Percentiles rank a stretch among this genome's conserved stretches.
These are phyloP conservation scores for Jacana jacana DNA, from an alignment of 2,113 vertebrate species.

Conservation along the genomic window DNA sequence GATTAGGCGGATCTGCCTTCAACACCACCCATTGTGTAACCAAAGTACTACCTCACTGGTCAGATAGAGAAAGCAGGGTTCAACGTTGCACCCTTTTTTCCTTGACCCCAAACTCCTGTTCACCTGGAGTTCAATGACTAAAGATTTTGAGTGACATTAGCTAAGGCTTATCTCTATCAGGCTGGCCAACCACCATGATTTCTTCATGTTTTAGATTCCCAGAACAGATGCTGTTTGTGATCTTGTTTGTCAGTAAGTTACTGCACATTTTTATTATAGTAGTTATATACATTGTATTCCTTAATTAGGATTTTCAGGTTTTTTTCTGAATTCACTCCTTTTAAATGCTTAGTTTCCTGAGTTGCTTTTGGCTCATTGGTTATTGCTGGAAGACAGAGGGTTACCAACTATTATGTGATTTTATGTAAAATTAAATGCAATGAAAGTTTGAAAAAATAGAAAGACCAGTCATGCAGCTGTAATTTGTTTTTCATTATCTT, in stretches of 20 bases:
- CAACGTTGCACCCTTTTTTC: not conserved
- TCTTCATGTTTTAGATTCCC: not conserved
- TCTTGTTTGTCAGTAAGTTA: not conserved
- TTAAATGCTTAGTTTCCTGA: not conserved
- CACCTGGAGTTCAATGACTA: not conserved
- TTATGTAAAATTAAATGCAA: conserved; percentile 33
- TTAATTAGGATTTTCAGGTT: not conserved
- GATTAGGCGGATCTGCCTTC: not conserved
- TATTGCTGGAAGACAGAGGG: not conserved
- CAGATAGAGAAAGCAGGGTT: not conserved
- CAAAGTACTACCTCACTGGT: not conserved
- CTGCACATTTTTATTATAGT: not conserved
- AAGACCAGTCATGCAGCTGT: not conserved
- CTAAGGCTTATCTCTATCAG: not conserved
- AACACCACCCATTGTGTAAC: accelerated
- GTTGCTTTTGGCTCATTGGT: not conserved
- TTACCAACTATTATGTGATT: not conserved
- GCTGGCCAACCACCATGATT: not conserved
- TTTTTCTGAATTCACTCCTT: not conserved
- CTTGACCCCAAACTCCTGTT: not conserved
- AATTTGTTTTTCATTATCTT: not conserved
- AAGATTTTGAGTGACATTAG: not conserved
- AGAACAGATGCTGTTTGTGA: not conserved
- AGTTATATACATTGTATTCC: not conserved
- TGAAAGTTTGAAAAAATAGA: conserved; percentile 3